Evolutionary conservation across 2,797 vertebrate genomes (phyloP).

Genomic region (Sebastiscus tertius): DNA sequence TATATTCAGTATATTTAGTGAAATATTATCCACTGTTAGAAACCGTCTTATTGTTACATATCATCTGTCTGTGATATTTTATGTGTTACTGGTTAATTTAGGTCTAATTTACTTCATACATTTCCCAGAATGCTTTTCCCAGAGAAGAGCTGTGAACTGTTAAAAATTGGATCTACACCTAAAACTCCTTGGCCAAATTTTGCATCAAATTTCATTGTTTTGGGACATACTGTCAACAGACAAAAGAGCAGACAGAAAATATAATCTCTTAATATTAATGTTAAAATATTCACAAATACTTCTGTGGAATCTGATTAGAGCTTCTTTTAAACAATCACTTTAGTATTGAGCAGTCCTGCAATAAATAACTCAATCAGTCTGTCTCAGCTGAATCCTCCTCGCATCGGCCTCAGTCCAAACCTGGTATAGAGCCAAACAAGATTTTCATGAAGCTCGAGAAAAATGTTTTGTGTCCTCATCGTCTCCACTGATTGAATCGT

Average conservation of each 20-base stretch:
- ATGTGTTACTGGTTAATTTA: no score
- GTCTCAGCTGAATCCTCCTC: background rate
- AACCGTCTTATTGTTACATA: no score
- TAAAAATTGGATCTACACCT: background rate
- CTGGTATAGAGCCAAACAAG: background rate
- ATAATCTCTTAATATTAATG: background rate
- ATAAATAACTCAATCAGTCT: background rate
- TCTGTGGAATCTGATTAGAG: background rate
- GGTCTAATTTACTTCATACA: background rate
- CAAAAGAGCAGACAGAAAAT: background rate
- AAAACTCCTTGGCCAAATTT: background rate
- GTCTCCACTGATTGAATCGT: background rate
- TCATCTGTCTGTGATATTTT: no score
- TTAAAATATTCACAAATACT: conserved; percentile 8
- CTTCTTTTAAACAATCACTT: background rate
- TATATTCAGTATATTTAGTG: no score
- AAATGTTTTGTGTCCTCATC: background rate
- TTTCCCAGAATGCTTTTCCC: background rate
- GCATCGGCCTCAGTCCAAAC: background rate
- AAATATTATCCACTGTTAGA: no score
- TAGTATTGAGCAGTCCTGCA: no score
- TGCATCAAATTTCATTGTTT: background rate
- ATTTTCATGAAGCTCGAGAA: background rate
- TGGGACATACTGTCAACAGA: background rate
- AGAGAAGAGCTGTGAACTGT: background rate